Evolutionary conservation across 2,888 invertebrate species (phyloP).

Genomic region (Drosophila villosipedis): DNA sequence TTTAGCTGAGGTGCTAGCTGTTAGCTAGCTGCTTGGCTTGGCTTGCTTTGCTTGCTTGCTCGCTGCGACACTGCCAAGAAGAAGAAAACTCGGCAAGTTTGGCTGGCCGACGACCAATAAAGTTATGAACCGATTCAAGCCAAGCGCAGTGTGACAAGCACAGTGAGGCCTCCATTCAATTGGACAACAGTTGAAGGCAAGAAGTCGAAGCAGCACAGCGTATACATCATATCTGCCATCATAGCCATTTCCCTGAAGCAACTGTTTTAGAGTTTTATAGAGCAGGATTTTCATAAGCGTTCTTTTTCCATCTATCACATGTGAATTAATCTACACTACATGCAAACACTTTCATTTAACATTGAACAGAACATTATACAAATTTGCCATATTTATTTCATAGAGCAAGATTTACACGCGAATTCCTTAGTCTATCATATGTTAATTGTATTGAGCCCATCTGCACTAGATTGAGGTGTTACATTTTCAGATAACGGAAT

Average conservation of each 20-base stretch:
- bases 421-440: not conserved
- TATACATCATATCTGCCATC: not conserved
- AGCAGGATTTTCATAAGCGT: not conserved
- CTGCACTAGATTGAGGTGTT: not conserved
- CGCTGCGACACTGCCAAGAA: slow-evolving; percentile 64
- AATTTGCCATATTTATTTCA: not conserved
- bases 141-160: slow-evolving; percentile 11
- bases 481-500: not conserved
- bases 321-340: not conserved
- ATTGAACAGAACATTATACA: not conserved
- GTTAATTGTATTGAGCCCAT: not conserved
- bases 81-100: slow-evolving; percentile 72
- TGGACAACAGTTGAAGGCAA: slow-evolving; percentile 20
- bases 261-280: not conserved
- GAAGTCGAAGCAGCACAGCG: not conserved
- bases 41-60: slow-evolving; percentile 55
- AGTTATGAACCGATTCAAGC: slow-evolving; percentile 55
- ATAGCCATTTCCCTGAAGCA: not conserved
- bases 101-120: slow-evolving; percentile 55
- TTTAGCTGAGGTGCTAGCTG: slow-evolving; percentile 35
- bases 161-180: slow-evolving; percentile 28
- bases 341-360: not conserved
- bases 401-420: not conserved
- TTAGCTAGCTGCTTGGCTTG: slow-evolving; percentile 31
- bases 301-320: not conserved